Conservation (phyloP, 2,113 vertebrate species). For the Monarcha castaneiventris region DNA sequence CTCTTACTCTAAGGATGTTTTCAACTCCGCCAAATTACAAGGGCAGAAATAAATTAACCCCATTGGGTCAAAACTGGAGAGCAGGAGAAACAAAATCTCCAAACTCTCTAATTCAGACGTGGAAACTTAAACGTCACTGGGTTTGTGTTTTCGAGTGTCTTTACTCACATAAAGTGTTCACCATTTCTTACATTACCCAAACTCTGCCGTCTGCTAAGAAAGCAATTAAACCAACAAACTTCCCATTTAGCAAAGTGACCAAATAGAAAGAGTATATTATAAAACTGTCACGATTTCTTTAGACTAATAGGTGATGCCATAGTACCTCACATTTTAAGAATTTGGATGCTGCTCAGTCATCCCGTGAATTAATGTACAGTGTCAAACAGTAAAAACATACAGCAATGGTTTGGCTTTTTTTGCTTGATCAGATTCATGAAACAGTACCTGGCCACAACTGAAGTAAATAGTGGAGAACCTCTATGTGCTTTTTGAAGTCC, state of each 20-base stretch:
- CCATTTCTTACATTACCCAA: background rate
- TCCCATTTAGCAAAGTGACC: background rate
- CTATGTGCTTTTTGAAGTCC: conserved; percentile 99
- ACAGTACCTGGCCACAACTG: conserved; percentile 95
- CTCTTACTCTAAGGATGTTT: background rate
- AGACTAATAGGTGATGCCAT: background rate
- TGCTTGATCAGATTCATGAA: background rate
- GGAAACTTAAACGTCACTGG: background rate
- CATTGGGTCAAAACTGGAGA: background rate
- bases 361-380: background rate
- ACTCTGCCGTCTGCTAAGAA: background rate
- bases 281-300: background rate
- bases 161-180: background rate
- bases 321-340: background rate
- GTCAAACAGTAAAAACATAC: background rate
- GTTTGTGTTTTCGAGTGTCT: background rate
- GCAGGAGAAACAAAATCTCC: background rate
- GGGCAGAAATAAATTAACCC: background rate
- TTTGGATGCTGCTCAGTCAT: background rate
- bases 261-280: background rate
- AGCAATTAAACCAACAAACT: background rate
- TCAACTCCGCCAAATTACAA: background rate
- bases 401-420: background rate
- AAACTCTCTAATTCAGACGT: background rate
- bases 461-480: conserved; percentile 96